Conservation (phyloP, 1,140 invertebrate species). For the Caerostris darwini region DNA sequence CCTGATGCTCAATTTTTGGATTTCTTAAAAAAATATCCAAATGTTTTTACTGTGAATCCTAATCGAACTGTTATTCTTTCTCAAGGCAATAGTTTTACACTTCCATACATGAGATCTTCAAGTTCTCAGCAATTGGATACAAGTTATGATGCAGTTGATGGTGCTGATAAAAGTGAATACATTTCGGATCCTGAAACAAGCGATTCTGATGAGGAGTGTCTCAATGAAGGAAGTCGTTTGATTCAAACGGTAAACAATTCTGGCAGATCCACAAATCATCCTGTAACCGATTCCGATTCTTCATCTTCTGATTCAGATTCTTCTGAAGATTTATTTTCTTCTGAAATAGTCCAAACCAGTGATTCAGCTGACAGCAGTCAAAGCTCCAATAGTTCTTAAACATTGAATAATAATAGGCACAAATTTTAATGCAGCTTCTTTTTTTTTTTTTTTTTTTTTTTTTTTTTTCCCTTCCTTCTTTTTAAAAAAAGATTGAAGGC, state of each 20-base stretch:
- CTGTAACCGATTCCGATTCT: not conserved
- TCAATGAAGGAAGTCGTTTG: not conserved
- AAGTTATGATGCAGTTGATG: slow-evolving; percentile 17
- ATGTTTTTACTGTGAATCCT: slow-evolving; percentile 24
- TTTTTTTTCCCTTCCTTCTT: too few species aligned
- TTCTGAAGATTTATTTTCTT: slow-evolving; percentile 41
- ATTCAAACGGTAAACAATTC: not conserved
- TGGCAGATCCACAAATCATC: not conserved
- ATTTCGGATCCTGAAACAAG: not conserved
- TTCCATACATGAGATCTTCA: not conserved
- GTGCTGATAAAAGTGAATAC: not conserved
- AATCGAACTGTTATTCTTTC: slow-evolving; percentile 37
- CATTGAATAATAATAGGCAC: not conserved
- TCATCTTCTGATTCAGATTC: slow-evolving; percentile 3
- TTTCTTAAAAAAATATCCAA: slow-evolving; percentile 49
- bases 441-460: not conserved
- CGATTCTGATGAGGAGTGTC: slow-evolving; percentile 34
- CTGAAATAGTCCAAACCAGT: slow-evolving; percentile 33
- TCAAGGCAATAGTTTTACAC: slow-evolving; percentile 24
- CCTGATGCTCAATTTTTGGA: slow-evolving; percentile 38
- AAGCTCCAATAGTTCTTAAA: slow-evolving; percentile 25
- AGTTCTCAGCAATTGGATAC: not conserved
- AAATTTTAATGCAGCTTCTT: slow-evolving; percentile 25
- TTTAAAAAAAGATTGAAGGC: too few species aligned
- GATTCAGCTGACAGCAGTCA: slow-evolving; percentile 46